Evolutionary conservation across 1,140 invertebrate species (phyloP).

Genomic region (Andricus grossulariae): DNA sequence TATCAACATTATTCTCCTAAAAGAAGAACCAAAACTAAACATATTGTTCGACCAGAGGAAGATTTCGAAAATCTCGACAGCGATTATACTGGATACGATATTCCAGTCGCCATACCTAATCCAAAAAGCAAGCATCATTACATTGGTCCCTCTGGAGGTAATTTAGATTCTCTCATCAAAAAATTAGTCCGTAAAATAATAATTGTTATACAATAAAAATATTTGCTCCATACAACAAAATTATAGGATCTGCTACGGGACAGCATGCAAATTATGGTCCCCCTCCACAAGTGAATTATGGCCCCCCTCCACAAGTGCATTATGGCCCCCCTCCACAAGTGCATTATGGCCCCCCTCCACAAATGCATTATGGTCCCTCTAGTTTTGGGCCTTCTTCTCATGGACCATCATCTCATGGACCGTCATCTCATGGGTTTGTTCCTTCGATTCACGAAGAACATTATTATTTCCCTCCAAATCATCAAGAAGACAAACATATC

Average conservation of each 20-base stretch:
- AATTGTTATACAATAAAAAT: too few species aligned
- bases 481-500: conserved; percentile 62
- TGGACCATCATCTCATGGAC: conserved; percentile 48
- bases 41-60: conserved; percentile 49
- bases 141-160: background rate
- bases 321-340: conserved; percentile 44
- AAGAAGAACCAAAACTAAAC: conserved; percentile 59
- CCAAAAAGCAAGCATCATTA: conserved; percentile 61
- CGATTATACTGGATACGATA: conserved; percentile 75
- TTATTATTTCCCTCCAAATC: conserved; percentile 57
- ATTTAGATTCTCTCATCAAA: too few species aligned
- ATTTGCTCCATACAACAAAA: background rate
- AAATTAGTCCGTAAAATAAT: too few species aligned
- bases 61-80: conserved; percentile 72
- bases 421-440: conserved; percentile 40
- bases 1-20: conserved; percentile 76
- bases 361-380: conserved; percentile 43
- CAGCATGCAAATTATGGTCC: conserved; percentile 21
- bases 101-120: conserved; percentile 63
- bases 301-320: background rate
- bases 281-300: background rate
- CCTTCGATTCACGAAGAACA: conserved; percentile 70
- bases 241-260: background rate
- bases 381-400: conserved; percentile 53
- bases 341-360: conserved; percentile 24